Evolutionary conservation across 2,888 invertebrate genomes (phyloP).

Genomic region (Erpobdella octoculata): DNA sequence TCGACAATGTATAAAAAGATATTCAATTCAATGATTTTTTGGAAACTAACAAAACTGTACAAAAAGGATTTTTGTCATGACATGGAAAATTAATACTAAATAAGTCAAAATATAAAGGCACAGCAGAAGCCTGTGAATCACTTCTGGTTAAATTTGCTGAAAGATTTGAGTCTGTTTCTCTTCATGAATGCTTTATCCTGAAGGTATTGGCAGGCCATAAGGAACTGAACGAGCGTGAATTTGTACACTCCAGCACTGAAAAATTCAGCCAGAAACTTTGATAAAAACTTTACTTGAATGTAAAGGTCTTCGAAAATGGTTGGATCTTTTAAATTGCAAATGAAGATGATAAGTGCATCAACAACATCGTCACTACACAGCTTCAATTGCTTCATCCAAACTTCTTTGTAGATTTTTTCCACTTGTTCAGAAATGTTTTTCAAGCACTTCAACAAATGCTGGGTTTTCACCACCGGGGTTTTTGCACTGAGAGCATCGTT

Average conservation of each 20-base stretch:
- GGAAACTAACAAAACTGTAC: too few species aligned
- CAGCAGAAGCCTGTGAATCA: too few species aligned
- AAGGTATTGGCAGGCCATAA: conserved; percentile 6
- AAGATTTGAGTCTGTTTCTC: conserved; percentile 11
- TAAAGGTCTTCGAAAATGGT: neutral
- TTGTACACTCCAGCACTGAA: conserved; percentile 11
- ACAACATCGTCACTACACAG: conserved; percentile 22
- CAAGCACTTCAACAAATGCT: conserved; percentile 14
- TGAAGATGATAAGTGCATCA: conserved; percentile 16
- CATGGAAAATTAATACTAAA: too few species aligned
- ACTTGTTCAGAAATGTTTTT: conserved; percentile 12
- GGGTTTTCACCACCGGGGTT: conserved; percentile 14
- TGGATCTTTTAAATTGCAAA: conserved; percentile 6
- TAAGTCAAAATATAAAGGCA: too few species aligned
- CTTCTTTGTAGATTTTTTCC: neutral
- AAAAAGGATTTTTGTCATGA: too few species aligned
- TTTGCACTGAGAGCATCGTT: neutral
- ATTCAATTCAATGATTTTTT: too few species aligned
- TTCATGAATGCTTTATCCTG: conserved; percentile 25
- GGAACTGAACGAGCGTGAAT: conserved; percentile 10
- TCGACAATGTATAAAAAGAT: too few species aligned
- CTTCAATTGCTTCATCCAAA: neutral
- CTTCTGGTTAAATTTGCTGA: too few species aligned
- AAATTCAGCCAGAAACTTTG: conserved; percentile 8
- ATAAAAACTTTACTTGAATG: conserved; percentile 16